Evolutionary conservation across 1,140 invertebrate species (phyloP).

Genomic region (Zelostemma sp.): DNA sequence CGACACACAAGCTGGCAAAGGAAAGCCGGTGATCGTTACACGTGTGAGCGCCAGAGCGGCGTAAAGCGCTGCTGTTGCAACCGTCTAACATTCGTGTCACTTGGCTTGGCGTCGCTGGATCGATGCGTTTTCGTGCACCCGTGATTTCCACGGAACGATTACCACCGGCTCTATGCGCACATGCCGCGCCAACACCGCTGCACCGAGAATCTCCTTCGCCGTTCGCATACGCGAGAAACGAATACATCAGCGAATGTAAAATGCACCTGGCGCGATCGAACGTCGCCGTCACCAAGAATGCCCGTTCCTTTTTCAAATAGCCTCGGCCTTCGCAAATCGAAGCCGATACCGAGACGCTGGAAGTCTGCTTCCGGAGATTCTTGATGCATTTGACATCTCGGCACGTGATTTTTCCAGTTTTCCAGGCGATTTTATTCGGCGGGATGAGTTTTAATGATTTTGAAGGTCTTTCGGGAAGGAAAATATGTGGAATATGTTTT

Average conservation of each 20-base stretch:
- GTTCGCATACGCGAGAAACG: slow-evolving; percentile 29
- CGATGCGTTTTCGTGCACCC: slow-evolving; percentile 45
- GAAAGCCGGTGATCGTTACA: slow-evolving; percentile 45
- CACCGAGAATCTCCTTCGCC: background rate
- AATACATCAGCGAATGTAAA: slow-evolving; percentile 43
- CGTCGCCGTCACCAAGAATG: slow-evolving; percentile 21
- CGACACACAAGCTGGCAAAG: slow-evolving; percentile 38
- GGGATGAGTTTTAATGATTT: no score
- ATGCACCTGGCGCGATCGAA: slow-evolving; percentile 39
- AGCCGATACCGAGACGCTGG: no score
- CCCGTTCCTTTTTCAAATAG: slow-evolving; percentile 18
- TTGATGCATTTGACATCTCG: no score
- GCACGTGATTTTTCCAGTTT: no score
- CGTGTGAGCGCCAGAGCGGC: slow-evolving; percentile 34
- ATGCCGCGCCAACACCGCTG: background rate
- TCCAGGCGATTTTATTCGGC: no score
- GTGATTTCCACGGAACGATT: slow-evolving; percentile 46
- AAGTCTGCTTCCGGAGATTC: no score
- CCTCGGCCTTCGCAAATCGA: no score
- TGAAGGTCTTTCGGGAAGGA: no score
- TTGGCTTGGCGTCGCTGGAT: slow-evolving; percentile 46
- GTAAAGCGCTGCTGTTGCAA: slow-evolving; percentile 40
- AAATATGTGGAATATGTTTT: no score
- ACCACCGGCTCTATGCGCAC: slow-evolving; percentile 8
- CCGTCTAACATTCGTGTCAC: slow-evolving; percentile 47